Base-by-base conservation (phyloP, 2,797 vertebrate species). In the Thaleichthys pacificus region DNA sequence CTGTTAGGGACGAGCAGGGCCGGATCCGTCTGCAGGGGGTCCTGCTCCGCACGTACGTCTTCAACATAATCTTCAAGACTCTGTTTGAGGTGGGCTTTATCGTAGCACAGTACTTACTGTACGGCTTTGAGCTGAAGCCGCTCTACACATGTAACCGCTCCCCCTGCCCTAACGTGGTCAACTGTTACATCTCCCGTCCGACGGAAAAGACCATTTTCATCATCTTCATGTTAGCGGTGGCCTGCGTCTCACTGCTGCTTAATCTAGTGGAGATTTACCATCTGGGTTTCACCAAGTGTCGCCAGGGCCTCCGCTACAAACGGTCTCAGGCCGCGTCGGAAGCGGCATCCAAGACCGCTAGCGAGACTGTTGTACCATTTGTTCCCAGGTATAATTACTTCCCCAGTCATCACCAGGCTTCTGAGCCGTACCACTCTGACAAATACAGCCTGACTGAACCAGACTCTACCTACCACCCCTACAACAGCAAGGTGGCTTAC, bases 161-260 rank as follows among this genome's bases (percentile, higher is more conserved):
- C 90, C 95, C 95, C 5, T 97, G 96, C 76, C 95, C 95, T 3
- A 96, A 96, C 67, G 82, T 92, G 0, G 96, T 96, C 62, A 96
- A 96, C 90, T 96, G 96, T 89, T 96, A 96, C 88, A 95, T 96
- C 80, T 96, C 96, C 2, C 87, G 93, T 14, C 95, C 96, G 54
- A 96, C 96, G 0, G 95, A 97, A 88, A 97, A 96, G 84, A 96
- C 95, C 1, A 82, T 96, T 82, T 96, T 97, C 85, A 95, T 96
- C 72, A 76, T 97, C 67, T 97, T 97, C 86, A 96, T 96, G 95
- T 85, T 96, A 67, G 93, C 86, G 0, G 94, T 95, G 75, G 94
- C 96, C 57, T 93, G 91, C 0, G 56, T 96, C 74, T 97, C 96
- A 0, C 87, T 97, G 78, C 89, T 97, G 74, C 95, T 97, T 71